Evolutionary conservation across 92 coral and sea anemone species (phyloP).

Genomic region (Hydrozoanthus gracilis): DNA sequence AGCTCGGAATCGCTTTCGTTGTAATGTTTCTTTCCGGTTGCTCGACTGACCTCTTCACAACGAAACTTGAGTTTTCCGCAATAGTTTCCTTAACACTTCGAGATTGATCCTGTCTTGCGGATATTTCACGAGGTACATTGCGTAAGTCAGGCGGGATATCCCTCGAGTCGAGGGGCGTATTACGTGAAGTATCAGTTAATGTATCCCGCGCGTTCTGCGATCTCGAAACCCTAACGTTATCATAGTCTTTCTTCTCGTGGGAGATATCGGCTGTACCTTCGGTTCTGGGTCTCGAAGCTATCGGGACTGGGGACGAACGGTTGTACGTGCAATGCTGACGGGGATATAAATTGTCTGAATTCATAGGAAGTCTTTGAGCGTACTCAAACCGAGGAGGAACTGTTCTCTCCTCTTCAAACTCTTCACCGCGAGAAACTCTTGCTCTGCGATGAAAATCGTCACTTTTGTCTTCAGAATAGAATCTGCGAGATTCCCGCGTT

Average conservation of each 20-base stretch:
- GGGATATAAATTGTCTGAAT: constrained; percentile 16
- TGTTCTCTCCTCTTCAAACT: constrained; percentile 12
- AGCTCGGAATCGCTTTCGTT: not conserved
- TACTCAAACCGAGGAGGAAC: constrained; percentile 7
- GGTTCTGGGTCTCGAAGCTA: constrained; percentile 13
- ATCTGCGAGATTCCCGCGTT: constrained; percentile 33
- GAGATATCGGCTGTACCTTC: not conserved
- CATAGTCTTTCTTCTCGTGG: not conserved
- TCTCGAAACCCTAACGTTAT: not conserved
- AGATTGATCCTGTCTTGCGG: constrained; percentile 16
- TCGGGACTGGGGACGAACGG: not conserved
- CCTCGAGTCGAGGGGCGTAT: constrained; percentile 17
- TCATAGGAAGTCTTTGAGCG: constrained; percentile 21
- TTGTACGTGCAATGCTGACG: constrained; percentile 16
- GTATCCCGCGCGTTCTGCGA: constrained; percentile 13
- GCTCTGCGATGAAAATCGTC: constrained; percentile 37
- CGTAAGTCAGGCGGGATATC: constrained; percentile 11
- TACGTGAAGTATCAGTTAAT: constrained; percentile 1
- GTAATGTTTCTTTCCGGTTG: constrained; percentile 3
- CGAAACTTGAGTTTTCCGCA: constrained; percentile 24
- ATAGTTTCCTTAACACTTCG: constrained; percentile 13
- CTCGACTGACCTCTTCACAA: not conserved
- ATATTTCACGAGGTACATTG: constrained; percentile 7
- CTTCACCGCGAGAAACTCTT: constrained; percentile 28
- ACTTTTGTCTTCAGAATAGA: constrained; percentile 11